phyloP scores from a whole-genome alignment of 2,888 invertebrate species.

The Dugesia japonica region DNA sequence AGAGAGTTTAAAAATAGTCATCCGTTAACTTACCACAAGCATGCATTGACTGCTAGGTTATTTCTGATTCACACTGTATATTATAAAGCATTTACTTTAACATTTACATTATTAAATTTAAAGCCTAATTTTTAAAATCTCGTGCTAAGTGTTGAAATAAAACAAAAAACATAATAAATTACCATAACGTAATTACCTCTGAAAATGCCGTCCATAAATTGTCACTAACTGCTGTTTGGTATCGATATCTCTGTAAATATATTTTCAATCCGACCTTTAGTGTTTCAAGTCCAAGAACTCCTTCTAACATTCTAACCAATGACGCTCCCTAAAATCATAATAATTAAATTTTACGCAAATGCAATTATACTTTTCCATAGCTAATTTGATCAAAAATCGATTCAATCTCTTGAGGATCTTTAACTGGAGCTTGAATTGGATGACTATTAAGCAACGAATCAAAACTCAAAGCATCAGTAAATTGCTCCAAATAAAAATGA shows the following conservation, averaged over 20 bases:
- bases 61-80: too few relatives aligned
- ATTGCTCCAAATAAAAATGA: slow-evolving; percentile 59
- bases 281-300: slow-evolving; percentile 27
- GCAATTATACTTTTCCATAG: slow-evolving; percentile 67
- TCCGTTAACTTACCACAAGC: too few relatives aligned
- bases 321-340: slow-evolving; percentile 32
- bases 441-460: slow-evolving; percentile 71
- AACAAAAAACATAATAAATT: too few relatives aligned
- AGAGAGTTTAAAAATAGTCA: too few relatives aligned
- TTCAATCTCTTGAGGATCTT: slow-evolving; percentile 72
- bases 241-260: slow-evolving; percentile 26
- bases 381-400: slow-evolving; percentile 77
- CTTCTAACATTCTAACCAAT: slow-evolving; percentile 35
- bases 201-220: slow-evolving; percentile 29
- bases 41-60: too few relatives aligned
- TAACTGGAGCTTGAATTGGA: slow-evolving; percentile 71
- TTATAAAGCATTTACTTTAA: too few relatives aligned
- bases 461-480: slow-evolving; percentile 59
- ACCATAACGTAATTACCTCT: slow-evolving; percentile 25
- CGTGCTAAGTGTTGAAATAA: too few relatives aligned
- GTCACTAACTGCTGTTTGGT: slow-evolving; percentile 26
- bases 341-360: background rate
- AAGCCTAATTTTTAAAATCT: too few relatives aligned
- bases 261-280: slow-evolving; percentile 31
- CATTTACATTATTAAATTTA: too few relatives aligned